Conservation (phyloP, 2,113 vertebrate species). For the Protobothrops flavoviridis region DNA sequence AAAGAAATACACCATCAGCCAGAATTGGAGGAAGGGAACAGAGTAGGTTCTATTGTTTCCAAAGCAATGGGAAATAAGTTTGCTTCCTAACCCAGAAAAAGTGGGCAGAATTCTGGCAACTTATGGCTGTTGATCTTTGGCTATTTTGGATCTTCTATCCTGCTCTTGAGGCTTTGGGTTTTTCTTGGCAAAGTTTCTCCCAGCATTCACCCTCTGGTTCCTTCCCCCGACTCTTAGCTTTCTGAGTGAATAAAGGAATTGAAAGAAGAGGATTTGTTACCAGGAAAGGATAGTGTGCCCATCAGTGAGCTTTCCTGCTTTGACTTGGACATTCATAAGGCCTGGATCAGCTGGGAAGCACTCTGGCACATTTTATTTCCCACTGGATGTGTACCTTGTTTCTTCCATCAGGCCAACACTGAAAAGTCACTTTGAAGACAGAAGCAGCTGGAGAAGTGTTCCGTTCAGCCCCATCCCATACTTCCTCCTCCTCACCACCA, state of each 20-base stretch:
- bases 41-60: background rate
- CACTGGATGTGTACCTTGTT: background rate
- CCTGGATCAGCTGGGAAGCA: background rate
- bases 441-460: background rate
- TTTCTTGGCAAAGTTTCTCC: background rate
- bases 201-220: background rate
- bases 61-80: background rate
- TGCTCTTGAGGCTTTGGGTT: background rate
- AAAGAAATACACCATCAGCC: background rate
- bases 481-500: no score
- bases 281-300: background rate
- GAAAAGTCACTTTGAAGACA: slow-evolving; percentile 24
- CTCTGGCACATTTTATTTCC: background rate
- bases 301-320: background rate
- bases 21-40: background rate
- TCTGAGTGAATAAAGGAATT: background rate
- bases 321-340: background rate
- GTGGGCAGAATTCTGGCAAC: background rate
- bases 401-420: slow-evolving; percentile 54
- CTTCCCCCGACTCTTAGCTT: background rate
- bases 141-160: background rate
- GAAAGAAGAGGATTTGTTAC: background rate
- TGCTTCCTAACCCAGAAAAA: background rate
- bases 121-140: background rate
- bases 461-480: fast-evolving